Conservation (phyloP, 2,888 invertebrate genomes). For the Phortica okadai region DNA sequence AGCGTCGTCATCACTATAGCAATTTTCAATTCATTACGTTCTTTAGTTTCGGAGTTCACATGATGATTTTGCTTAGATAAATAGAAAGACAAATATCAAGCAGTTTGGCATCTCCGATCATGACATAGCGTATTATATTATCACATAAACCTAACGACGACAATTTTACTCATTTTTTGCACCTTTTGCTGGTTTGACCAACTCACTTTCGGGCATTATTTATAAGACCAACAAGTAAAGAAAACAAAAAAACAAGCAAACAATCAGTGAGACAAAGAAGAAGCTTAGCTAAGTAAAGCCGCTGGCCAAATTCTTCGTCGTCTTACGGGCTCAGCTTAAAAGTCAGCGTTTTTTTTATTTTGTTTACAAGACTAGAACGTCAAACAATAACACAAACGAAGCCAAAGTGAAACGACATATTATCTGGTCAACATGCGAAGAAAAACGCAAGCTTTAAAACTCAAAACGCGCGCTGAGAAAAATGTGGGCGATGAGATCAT, state of each 20-base stretch:
- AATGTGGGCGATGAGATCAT: slow-evolving; percentile 72
- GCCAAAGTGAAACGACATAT: slow-evolving; percentile 3
- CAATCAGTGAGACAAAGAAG: not conserved
- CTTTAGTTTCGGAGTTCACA: no score
- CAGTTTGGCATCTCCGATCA: not conserved
- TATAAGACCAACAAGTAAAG: slow-evolving; percentile 60
- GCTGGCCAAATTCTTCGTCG: slow-evolving; percentile 6
- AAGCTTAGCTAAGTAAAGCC: not conserved
- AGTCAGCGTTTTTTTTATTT: not conserved
- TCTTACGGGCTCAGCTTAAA: slow-evolving; percentile 22
- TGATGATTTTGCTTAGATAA: not conserved
- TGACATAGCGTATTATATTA: not conserved
- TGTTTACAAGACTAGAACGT: slow-evolving; percentile 29
- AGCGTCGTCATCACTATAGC: no score
- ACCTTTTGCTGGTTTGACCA: slow-evolving; percentile 47
- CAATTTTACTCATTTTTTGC: slow-evolving; percentile 62
- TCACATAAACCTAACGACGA: not conserved
- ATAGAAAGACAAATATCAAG: not conserved
- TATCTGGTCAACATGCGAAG: not conserved
- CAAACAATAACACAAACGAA: slow-evolving; percentile 20
- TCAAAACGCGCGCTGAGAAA: not conserved
- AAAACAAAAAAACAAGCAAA: slow-evolving; percentile 16
- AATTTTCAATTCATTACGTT: no score
- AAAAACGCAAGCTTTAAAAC: no score
- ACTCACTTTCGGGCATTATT: slow-evolving; percentile 43